A percentile compares a stretch with the other conserved stretches of the same genome.
phyloP scores from a whole-genome alignment of 2,888 invertebrate species.

The Brachypalpus laphriformis region DNA sequence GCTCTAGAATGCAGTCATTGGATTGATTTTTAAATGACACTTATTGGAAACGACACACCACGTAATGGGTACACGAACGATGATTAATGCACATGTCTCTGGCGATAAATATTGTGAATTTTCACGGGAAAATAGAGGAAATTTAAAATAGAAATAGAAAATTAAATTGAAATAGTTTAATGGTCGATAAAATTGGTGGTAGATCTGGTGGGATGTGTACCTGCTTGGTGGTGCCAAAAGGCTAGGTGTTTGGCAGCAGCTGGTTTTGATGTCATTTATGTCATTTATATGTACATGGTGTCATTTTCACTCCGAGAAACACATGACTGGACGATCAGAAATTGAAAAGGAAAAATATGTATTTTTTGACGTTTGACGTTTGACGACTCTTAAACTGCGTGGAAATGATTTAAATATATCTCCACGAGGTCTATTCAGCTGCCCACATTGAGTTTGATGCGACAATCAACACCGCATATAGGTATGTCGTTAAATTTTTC shows the following conservation, averaged over 20 bases:
- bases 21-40: conserved; percentile 56
- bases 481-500: too few relatives aligned
- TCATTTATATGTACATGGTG: neutral
- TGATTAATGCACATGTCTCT: conserved; percentile 41
- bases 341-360: neutral
- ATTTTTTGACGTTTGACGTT: neutral
- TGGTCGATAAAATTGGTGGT: conserved; percentile 4
- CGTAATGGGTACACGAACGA: conserved; percentile 15
- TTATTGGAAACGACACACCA: conserved; percentile 34
- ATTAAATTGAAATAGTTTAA: neutral
- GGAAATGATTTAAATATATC: too few relatives aligned
- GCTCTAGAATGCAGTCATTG: conserved; percentile 24
- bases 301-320: neutral
- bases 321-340: neutral
- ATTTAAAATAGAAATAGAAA: conserved; percentile 14
- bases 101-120: neutral
- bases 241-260: conserved; percentile 40
- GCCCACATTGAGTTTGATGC: too few relatives aligned
- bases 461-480: too few relatives aligned
- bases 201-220: neutral
- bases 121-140: neutral
- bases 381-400: neutral
- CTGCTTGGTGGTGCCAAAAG: conserved; percentile 23
- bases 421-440: too few relatives aligned
- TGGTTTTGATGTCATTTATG: neutral